A percentile compares a stretch with the other conserved stretches of the same genome.
Evolutionary conservation across 2,797 vertebrate genomes (phyloP).

Genomic region (Pitangus sulphuratus): DNA sequence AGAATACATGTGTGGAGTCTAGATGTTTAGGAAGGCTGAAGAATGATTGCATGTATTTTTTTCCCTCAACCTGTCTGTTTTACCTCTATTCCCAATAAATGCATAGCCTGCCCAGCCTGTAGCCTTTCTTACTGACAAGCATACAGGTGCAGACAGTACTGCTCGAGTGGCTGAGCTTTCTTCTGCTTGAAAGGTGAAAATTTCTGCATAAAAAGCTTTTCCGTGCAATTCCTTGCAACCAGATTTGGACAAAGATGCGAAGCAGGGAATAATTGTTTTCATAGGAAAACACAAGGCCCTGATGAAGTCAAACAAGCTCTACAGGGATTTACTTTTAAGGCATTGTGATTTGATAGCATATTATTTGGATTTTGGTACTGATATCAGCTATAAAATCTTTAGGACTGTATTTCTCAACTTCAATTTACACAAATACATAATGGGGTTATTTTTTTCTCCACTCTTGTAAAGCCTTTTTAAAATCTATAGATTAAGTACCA

Average conservation of each 20-base stretch:
- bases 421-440: not conserved
- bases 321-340: not conserved
- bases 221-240: not conserved
- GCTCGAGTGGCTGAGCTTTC: not conserved
- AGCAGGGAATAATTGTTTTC: not conserved
- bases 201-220: not conserved
- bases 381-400: not conserved
- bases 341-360: not conserved
- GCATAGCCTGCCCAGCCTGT: not conserved
- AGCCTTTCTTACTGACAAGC: not conserved
- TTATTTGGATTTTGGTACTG: not conserved
- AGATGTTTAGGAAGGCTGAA: not conserved
- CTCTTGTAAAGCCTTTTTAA: not conserved
- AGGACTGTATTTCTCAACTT: not conserved
- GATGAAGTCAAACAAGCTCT: not conserved
- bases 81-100: not conserved
- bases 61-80: not conserved
- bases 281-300: not conserved
- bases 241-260: not conserved
- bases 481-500: not conserved
- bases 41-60: not conserved
- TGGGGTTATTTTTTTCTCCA: not conserved
- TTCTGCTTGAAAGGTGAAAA: not conserved
- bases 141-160: not conserved
- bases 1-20: not conserved